Evolutionary conservation across 2,888 invertebrate species (phyloP).

Genomic region (Plebejus melissa): DNA sequence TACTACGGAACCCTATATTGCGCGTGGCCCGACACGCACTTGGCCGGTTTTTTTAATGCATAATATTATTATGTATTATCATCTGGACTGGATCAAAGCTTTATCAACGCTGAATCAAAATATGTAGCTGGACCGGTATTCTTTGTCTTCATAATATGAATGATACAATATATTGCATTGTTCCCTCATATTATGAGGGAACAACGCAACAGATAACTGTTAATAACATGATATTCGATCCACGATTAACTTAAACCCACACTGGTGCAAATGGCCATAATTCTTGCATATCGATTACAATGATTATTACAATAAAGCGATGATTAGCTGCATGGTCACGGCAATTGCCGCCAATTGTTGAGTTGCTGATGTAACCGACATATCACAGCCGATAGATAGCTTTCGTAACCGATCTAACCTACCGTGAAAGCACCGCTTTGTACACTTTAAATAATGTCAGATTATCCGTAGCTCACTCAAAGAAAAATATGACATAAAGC

Average conservation of each 20-base stretch:
- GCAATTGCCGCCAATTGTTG: not conserved
- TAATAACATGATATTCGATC: not conserved
- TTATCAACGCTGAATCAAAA: too few species aligned
- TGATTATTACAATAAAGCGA: not conserved
- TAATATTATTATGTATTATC: too few species aligned
- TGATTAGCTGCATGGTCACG: not conserved
- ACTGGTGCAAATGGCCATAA: not conserved
- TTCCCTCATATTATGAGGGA: too few species aligned
- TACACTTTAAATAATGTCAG: constrained; percentile 14
- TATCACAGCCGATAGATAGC: constrained; percentile 37
- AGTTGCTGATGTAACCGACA: constrained; percentile 34
- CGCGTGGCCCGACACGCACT: too few species aligned
- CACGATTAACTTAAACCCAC: not conserved
- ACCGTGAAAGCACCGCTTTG: constrained; percentile 51
- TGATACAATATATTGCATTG: too few species aligned
- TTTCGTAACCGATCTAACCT: constrained; percentile 58
- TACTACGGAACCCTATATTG: too few species aligned
- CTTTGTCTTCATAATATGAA: too few species aligned
- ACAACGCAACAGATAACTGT: too few species aligned
- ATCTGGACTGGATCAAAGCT: too few species aligned
- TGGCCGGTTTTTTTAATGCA: too few species aligned
- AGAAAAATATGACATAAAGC: not conserved
- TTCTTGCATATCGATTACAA: not conserved
- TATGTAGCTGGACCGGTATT: too few species aligned
- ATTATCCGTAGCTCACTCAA: not conserved